Conservation (phyloP, 2,888 invertebrate genomes). For the Ashinkailepas kermadecensis region DNA sequence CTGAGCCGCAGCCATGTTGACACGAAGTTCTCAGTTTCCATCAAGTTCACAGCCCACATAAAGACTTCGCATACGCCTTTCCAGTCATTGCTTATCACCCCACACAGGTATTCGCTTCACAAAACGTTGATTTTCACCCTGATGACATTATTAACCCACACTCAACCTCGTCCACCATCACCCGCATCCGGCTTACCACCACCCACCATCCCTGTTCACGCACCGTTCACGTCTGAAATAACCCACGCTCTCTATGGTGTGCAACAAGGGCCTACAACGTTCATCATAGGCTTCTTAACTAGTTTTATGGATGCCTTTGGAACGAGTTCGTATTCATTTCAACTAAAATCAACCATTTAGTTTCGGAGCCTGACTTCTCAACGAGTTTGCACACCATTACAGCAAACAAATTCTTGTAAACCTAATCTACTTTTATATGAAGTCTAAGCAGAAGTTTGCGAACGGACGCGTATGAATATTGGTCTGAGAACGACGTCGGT, state of each 20-base stretch:
- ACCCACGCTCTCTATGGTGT: not conserved
- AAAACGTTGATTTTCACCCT: not conserved
- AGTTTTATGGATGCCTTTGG: not conserved
- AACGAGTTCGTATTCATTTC: not conserved
- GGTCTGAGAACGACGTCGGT: too few relatives aligned
- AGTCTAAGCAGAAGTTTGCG: not conserved
- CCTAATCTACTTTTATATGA: not conserved
- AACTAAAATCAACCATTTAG: not conserved
- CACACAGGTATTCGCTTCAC: not conserved
- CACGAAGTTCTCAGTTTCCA: constrained; percentile 2
- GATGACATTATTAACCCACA: not conserved
- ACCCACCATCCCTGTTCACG: not conserved
- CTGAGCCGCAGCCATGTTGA: constrained; percentile 20
- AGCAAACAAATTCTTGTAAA: not conserved
- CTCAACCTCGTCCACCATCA: not conserved
- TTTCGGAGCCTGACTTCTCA: not conserved
- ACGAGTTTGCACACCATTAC: not conserved
- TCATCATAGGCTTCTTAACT: not conserved
- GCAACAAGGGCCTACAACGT: not conserved
- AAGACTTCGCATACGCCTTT: not conserved
- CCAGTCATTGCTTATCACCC: not conserved
- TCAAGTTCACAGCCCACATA: not conserved
- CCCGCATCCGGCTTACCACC: not conserved
- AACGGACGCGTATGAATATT: not conserved
- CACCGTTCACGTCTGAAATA: constrained; percentile 7